Evolutionary conservation across 2,888 invertebrate genomes (phyloP).

Genomic region (Graphium colonna): DNA sequence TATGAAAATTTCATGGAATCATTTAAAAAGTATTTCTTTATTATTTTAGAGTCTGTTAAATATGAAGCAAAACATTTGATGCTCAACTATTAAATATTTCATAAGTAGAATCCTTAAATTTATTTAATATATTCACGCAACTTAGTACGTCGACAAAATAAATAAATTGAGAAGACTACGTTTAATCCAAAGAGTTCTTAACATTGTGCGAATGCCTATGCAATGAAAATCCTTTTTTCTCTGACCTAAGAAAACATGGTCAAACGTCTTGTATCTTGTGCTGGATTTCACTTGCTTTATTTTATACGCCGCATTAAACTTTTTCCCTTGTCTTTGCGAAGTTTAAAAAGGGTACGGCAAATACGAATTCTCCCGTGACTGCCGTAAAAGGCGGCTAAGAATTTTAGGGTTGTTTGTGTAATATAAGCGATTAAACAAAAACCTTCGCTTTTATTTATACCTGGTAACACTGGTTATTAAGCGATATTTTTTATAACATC

Average conservation of each 20-base stretch:
- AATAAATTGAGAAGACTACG: not conserved
- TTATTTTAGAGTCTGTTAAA: too few relatives aligned
- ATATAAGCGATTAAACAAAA: conserved; percentile 22
- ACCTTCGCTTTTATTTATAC: conserved; percentile 13
- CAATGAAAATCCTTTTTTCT: conserved; percentile 8
- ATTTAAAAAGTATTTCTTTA: too few relatives aligned
- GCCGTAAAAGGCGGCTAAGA: conserved; percentile 20
- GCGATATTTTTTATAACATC: conserved; percentile 10
- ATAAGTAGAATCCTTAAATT: too few relatives aligned
- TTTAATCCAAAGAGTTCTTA: not conserved
- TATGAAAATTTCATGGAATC: too few relatives aligned
- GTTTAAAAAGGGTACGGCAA: conserved; percentile 21
- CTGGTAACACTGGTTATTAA: conserved; percentile 17
- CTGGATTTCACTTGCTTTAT: conserved; percentile 18
- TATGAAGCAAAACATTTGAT: too few relatives aligned
- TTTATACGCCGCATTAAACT: conserved; percentile 24
- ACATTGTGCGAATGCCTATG: conserved; percentile 1
- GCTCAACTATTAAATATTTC: too few relatives aligned
- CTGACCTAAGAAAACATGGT: conserved; percentile 10
- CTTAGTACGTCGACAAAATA: too few relatives aligned
- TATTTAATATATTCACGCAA: too few relatives aligned
- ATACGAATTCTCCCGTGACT: conserved; percentile 12
- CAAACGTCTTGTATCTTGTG: conserved; percentile 21
- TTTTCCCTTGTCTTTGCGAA: conserved; percentile 19
- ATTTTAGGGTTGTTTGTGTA: conserved; percentile 23